Evolutionary conservation across 2,113 vertebrate genomes (phyloP).

Genomic region (Pipa parva): DNA sequence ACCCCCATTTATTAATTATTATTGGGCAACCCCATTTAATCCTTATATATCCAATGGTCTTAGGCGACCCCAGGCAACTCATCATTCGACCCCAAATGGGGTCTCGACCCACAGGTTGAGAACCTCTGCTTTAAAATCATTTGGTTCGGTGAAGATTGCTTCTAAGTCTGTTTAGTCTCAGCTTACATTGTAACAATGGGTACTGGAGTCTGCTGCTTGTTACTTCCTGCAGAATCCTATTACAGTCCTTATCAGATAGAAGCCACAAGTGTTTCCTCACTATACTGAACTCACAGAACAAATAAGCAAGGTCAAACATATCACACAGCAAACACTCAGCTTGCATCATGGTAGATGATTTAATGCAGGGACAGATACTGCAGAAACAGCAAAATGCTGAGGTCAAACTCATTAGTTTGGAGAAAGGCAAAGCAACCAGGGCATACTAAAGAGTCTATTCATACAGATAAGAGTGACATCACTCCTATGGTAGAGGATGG

Average conservation of each 20-base stretch:
- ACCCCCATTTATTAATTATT: too few relatives aligned
- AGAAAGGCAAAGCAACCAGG: too few relatives aligned
- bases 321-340: constrained; percentile 34
- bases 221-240: constrained; percentile 33
- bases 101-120: too few relatives aligned
- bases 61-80: too few relatives aligned
- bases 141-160: too few relatives aligned
- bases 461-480: too few relatives aligned
- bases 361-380: neutral
- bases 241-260: constrained; percentile 35
- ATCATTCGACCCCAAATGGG: too few relatives aligned
- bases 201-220: constrained; percentile 15
- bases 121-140: too few relatives aligned
- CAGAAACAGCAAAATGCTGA: neutral
- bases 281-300: constrained; percentile 55
- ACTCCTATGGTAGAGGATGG: too few relatives aligned
- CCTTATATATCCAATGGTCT: too few relatives aligned
- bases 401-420: neutral
- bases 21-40: too few relatives aligned
- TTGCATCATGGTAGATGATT: neutral
- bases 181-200: constrained; percentile 27
- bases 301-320: constrained; percentile 59
- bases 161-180: constrained; percentile 29
- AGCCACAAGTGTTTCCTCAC: constrained; percentile 52
- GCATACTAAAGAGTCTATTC: too few relatives aligned